Evolutionary conservation across 64 coral and sea anemone species (phyloP).

Genomic region (Anthopleura sola): DNA sequence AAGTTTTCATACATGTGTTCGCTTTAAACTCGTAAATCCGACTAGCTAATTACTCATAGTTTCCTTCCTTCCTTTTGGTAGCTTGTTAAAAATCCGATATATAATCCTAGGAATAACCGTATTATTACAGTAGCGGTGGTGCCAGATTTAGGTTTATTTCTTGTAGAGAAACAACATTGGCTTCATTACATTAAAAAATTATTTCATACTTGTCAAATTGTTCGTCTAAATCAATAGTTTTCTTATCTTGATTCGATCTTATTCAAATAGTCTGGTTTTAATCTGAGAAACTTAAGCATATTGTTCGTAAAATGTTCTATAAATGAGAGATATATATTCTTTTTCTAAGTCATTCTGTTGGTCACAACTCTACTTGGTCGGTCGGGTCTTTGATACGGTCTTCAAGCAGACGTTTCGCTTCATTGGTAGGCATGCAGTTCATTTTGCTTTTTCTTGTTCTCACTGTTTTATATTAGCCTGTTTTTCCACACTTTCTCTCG

Average conservation of each 20-base stretch:
- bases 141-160: background rate
- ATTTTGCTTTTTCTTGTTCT: too few relatives aligned
- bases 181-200: background rate
- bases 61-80: slow-evolving; percentile 9
- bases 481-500: too few relatives aligned
- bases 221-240: background rate
- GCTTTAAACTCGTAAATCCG: background rate
- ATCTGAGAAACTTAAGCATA: background rate
- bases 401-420: too few relatives aligned
- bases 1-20: background rate
- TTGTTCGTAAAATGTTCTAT: background rate
- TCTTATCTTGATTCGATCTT: slow-evolving; percentile 15
- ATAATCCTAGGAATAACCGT: background rate
- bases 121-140: background rate
- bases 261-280: slow-evolving; percentile 2
- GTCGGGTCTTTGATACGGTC: too few relatives aligned
- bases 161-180: background rate
- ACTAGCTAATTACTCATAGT: background rate
- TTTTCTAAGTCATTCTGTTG: background rate
- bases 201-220: background rate
- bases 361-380: too few relatives aligned
- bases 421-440: too few relatives aligned
- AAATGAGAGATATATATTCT: background rate
- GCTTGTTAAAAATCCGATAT: slow-evolving; percentile 1
- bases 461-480: too few relatives aligned